Conservation (phyloP, 2,888 invertebrate species). For the Drosophila silvestris region DNA sequence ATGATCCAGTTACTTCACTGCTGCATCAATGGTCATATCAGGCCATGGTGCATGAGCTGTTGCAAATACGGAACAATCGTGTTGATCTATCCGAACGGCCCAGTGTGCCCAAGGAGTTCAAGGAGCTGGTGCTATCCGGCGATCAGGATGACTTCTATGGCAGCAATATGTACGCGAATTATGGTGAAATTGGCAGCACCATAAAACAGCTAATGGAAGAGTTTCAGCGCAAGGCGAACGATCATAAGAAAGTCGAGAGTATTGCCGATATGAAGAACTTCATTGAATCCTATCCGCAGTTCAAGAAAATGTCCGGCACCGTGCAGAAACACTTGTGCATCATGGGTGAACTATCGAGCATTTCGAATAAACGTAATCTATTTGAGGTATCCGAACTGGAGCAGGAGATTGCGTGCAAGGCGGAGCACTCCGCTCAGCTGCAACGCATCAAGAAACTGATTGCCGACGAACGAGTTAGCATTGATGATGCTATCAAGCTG, state of each 20-base stretch:
- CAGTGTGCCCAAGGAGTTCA: constrained; percentile 94
- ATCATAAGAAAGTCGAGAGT: constrained; percentile 90
- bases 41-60: constrained; percentile 99
- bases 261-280: constrained; percentile 99
- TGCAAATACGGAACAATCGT: constrained; percentile 96
- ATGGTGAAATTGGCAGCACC: constrained; percentile 99
- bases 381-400: constrained; percentile 97
- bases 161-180: constrained; percentile 97
- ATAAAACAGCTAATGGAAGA: constrained; percentile 99
- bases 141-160: constrained; percentile 99
- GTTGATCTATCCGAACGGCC: constrained; percentile 94
- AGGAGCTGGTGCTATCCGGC: constrained; percentile 96
- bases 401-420: constrained; percentile 96
- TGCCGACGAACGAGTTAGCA: constrained; percentile 89
- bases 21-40: constrained; percentile 99
- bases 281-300: constrained; percentile 98
- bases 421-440: constrained; percentile 91
- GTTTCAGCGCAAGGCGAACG: constrained; percentile 96
- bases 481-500: constrained; percentile 93
- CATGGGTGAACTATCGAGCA: constrained; percentile 96
- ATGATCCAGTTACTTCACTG: constrained; percentile 98
- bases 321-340: constrained; percentile 99
- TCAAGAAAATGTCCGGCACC: constrained; percentile 98
- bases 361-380: constrained; percentile 91
- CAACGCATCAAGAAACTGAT: constrained; percentile 93